These are phyloP conservation scores for Drosophila pandora DNA, from an alignment of 1,140 invertebrate species.

Conservation along the genomic window DNA sequence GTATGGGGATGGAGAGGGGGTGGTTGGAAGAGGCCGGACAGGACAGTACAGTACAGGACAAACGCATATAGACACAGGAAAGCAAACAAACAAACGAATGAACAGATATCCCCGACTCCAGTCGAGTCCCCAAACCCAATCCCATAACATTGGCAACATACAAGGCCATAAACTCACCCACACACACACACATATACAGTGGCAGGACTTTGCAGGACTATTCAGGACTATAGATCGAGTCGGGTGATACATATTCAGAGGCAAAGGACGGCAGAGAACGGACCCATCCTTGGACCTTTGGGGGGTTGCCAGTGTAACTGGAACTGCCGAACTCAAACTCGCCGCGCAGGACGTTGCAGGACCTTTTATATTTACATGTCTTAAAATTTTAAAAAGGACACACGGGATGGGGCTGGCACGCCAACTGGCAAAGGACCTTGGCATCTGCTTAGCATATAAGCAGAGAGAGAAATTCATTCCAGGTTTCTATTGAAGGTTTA, in stretches of 20 bases:
- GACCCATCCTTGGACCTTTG: slow-evolving; percentile 56
- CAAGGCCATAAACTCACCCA: slow-evolving; percentile 51
- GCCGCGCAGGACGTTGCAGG: slow-evolving; percentile 69
- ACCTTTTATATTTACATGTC: slow-evolving; percentile 83
- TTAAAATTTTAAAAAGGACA: slow-evolving; percentile 80
- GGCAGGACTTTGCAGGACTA: slow-evolving; percentile 6
- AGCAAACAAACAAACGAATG: slow-evolving; percentile 42
- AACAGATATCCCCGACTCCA: slow-evolving; percentile 31
- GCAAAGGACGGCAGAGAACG: slow-evolving; percentile 56
- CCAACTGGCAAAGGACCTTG: slow-evolving; percentile 66
- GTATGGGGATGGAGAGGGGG: slow-evolving; percentile 10
- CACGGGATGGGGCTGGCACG: slow-evolving; percentile 21
- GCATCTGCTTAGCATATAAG: slow-evolving; percentile 65
- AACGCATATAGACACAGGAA: slow-evolving; percentile 12
- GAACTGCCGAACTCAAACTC: slow-evolving; percentile 32
- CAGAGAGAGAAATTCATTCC: slow-evolving; percentile 1
- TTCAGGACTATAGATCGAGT: slow-evolving; percentile 58
- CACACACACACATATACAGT: slow-evolving; percentile 19
- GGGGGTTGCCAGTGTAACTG: slow-evolving; percentile 28
- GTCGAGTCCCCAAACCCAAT: slow-evolving; percentile 19
- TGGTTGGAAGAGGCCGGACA: slow-evolving; percentile 55
- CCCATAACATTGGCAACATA: slow-evolving; percentile 50
- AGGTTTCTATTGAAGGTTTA: too few relatives aligned
- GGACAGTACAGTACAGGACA: slow-evolving; percentile 50
- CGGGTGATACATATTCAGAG: slow-evolving; percentile 69